A percentile compares a stretch with the other conserved stretches of the same genome.
These are phyloP conservation scores for Coptodon bakossiorum DNA, from an alignment of 2,113 vertebrate species.

Conservation along the genomic window DNA sequence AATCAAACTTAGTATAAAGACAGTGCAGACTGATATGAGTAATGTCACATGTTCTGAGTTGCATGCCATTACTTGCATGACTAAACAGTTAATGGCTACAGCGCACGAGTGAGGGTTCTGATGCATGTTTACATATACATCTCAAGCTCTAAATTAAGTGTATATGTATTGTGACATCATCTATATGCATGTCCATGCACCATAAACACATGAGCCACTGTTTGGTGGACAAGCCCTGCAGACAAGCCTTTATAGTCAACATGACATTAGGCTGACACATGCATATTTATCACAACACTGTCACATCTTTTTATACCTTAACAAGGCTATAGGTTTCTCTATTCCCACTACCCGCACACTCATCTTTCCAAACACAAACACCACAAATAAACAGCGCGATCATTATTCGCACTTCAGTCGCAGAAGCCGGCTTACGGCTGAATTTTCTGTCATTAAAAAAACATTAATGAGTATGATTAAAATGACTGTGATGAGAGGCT, in stretches of 20 bases:
- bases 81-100: background rate
- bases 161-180: background rate
- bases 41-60: background rate
- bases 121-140: background rate
- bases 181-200: background rate
- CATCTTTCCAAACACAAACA: slow-evolving; percentile 18
- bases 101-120: background rate
- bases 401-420: slow-evolving; percentile 35
- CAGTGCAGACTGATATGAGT: background rate
- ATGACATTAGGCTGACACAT: background rate
- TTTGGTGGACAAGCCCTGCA: background rate
- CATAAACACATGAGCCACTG: background rate
- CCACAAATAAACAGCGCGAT: slow-evolving; percentile 21
- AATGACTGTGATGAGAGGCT: slow-evolving; percentile 30
- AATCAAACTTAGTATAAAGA: background rate
- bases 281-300: background rate
- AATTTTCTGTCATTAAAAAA: slow-evolving; percentile 50
- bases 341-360: background rate
- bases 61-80: background rate
- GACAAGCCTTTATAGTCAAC: background rate
- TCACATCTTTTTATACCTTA: slow-evolving; percentile 3
- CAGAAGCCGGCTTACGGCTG: slow-evolving; percentile 22
- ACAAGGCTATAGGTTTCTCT: background rate
- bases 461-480: slow-evolving; percentile 61
- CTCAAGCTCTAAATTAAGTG: background rate